A percentile compares a stretch with the other conserved stretches of the same genome.
Conservation (phyloP, 2,113 vertebrate genomes). For the Corapipo altera region DNA sequence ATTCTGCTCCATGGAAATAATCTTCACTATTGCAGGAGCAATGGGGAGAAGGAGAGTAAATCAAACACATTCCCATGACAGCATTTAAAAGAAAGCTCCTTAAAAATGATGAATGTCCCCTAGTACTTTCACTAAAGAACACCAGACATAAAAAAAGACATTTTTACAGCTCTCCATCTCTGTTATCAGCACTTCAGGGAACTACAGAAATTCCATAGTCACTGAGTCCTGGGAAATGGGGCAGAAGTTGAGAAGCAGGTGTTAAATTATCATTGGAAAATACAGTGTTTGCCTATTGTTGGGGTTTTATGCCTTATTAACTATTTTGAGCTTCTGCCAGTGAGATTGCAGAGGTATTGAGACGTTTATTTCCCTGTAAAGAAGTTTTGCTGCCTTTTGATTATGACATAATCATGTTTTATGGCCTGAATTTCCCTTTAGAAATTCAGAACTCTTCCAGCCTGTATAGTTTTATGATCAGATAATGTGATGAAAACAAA, state of each 20-base stretch:
- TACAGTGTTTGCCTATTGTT: not conserved
- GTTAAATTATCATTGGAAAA: conserved; percentile 25
- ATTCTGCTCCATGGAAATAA: not conserved
- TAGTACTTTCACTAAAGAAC: conserved; percentile 47
- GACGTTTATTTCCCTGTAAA: not conserved
- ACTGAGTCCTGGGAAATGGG: not conserved
- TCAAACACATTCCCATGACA: conserved; percentile 41
- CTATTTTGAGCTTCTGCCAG: not conserved
- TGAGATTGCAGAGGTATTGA: not conserved
- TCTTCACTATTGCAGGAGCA: not conserved
- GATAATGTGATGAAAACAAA: not conserved
- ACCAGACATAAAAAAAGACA: conserved; percentile 25
- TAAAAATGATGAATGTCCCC: conserved; percentile 49
- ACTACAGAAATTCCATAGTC: conserved; percentile 23
- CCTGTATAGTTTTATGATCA: not conserved
- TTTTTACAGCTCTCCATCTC: conserved; percentile 47
- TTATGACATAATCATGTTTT: not conserved
- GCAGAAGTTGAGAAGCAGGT: conserved; percentile 39
- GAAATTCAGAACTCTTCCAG: not conserved
- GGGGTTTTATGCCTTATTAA: not conserved
- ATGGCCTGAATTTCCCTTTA: not conserved
- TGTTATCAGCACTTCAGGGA: conserved; percentile 35
- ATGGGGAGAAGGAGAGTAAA: conserved; percentile 25
- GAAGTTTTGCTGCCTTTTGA: not conserved
- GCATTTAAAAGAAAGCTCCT: conserved; percentile 7